These are phyloP conservation scores for Drosophila mercatorum DNA, from an alignment of 2,888 invertebrate species.

Conservation along the genomic window DNA sequence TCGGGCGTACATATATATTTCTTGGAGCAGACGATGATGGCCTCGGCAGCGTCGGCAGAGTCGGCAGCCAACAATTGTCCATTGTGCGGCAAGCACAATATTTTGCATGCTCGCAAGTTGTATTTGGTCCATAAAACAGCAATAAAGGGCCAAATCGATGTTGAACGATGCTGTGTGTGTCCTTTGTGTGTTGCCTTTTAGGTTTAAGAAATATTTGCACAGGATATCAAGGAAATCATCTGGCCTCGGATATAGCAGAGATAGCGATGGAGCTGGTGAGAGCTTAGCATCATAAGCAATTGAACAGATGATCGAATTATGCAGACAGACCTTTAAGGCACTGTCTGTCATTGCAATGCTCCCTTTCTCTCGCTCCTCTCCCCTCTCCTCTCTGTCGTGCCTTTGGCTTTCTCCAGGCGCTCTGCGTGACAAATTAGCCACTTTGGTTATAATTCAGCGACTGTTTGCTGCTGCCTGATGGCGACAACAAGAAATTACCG, in stretches of 20 bases:
- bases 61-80: slow-evolving; percentile 49
- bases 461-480: slow-evolving; percentile 57
- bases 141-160: slow-evolving; percentile 68
- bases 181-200: slow-evolving; percentile 53
- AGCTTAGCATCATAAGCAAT: slow-evolving; percentile 63
- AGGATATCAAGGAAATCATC: slow-evolving; percentile 60
- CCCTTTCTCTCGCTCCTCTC: neutral
- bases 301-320: slow-evolving; percentile 77
- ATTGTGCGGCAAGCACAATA: slow-evolving; percentile 60
- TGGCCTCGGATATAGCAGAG: slow-evolving; percentile 14
- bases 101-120: slow-evolving; percentile 72
- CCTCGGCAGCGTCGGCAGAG: slow-evolving; percentile 1
- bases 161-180: slow-evolving; percentile 42
- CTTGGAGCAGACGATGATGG: slow-evolving; percentile 27
- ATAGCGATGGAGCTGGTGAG: neutral
- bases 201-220: slow-evolving; percentile 58
- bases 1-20: slow-evolving; percentile 37
- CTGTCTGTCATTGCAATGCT: slow-evolving; percentile 31
- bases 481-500: slow-evolving; percentile 80
- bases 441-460: slow-evolving; percentile 76
- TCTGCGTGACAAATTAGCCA: slow-evolving; percentile 74
- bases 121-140: slow-evolving; percentile 75
- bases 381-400: slow-evolving; percentile 2
- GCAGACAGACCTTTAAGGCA: slow-evolving; percentile 32
- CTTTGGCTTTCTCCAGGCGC: slow-evolving; percentile 17